Evolutionary conservation across 2,888 invertebrate genomes (phyloP).

Genomic region (Parascotia fuliginaria): DNA sequence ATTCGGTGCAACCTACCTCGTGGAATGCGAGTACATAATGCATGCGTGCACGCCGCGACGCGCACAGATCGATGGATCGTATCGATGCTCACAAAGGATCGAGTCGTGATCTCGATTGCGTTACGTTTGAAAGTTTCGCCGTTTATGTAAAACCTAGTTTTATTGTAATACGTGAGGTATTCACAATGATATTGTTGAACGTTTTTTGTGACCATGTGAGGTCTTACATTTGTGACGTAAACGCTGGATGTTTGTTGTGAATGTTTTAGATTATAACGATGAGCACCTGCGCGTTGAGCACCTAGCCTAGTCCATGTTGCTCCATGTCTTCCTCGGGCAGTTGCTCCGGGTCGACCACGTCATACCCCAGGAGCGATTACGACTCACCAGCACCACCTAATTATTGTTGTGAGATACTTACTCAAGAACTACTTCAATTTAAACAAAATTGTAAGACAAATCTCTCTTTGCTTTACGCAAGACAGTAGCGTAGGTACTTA

Average conservation of each 20-base stretch:
- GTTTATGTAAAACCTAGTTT: conserved; percentile 72
- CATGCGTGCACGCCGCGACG: conserved; percentile 78
- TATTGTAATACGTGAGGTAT: conserved; percentile 41
- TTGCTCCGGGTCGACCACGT: too few relatives aligned
- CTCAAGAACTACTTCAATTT: too few relatives aligned
- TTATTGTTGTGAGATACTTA: too few relatives aligned
- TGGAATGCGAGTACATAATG: conserved; percentile 74
- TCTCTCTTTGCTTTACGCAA: too few relatives aligned
- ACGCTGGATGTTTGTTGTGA: conserved; percentile 6
- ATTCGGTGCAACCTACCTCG: conserved; percentile 45
- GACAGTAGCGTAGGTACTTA: too few relatives aligned
- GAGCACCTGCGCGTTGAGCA: too few relatives aligned
- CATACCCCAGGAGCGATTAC: too few relatives aligned
- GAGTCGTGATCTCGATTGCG: conserved; percentile 82
- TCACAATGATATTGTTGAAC: conserved; percentile 38
- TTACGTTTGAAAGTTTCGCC: conserved; percentile 68
- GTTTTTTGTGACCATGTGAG: conserved; percentile 39
- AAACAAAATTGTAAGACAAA: too few relatives aligned
- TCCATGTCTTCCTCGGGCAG: too few relatives aligned
- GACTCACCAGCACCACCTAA: too few relatives aligned
- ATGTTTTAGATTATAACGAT: too few relatives aligned
- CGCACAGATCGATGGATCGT: conserved; percentile 79
- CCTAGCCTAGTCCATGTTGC: too few relatives aligned
- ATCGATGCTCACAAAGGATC: conserved; percentile 79
- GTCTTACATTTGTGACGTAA: conserved; percentile 10